These are phyloP conservation scores for Eucidaris tribuloides DNA, from an alignment of 35 echinoderm and acorn worm genomes.

Conservation along the genomic window DNA sequence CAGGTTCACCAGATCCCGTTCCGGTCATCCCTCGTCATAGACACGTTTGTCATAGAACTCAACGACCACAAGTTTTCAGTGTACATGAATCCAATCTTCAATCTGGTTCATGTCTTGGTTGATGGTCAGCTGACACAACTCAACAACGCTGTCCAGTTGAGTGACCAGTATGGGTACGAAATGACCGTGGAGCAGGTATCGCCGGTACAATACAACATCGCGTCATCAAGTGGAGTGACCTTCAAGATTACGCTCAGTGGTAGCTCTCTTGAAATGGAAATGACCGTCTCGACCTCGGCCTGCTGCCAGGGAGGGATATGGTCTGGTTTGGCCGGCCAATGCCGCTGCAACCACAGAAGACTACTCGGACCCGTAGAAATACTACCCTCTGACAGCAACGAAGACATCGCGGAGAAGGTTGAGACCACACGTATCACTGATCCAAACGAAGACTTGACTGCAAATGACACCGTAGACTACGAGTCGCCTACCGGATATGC, in stretches of 20 bases:
- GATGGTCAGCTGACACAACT: background rate
- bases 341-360: background rate
- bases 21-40: background rate
- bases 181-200: background rate
- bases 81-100: background rate
- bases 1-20: background rate
- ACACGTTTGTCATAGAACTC: background rate
- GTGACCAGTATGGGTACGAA: background rate
- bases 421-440: background rate
- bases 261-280: background rate
- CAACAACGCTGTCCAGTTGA: background rate
- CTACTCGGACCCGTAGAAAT: background rate
- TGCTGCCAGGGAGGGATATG: background rate
- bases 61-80: background rate
- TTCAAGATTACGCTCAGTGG: background rate
- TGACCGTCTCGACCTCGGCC: background rate
- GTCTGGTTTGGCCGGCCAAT: background rate
- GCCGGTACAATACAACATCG: background rate
- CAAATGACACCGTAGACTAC: constrained; percentile 6
- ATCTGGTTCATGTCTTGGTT: background rate
- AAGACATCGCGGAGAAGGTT: constrained; percentile 3
- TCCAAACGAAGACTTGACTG: background rate
- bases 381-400: background rate
- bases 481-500: constrained; percentile 36
- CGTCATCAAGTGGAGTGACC: background rate